Percentiles rank a stretch among this genome's conserved stretches.
Evolutionary conservation across 2,888 invertebrate species (phyloP).

Genomic region (Electrophaes corylata): DNA sequence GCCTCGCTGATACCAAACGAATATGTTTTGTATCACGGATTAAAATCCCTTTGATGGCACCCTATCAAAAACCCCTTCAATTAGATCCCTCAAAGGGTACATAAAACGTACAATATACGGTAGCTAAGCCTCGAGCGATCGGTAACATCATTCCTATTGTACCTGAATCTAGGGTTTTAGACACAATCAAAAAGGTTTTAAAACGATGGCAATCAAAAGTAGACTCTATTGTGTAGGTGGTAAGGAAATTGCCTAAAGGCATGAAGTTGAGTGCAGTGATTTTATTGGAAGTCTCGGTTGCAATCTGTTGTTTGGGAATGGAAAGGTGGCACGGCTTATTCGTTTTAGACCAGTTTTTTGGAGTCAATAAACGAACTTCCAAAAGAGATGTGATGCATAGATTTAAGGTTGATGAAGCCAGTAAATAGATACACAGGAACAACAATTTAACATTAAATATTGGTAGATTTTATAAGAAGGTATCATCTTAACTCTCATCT

Average conservation of each 20-base stretch:
- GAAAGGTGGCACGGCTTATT: slow-evolving; percentile 9
- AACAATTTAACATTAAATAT: no score
- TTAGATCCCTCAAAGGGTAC: slow-evolving; percentile 30
- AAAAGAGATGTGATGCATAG: neutral
- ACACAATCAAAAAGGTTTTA: slow-evolving; percentile 33
- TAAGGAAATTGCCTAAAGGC: slow-evolving; percentile 25
- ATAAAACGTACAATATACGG: slow-evolving; percentile 34
- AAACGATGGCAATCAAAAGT: slow-evolving; percentile 18
- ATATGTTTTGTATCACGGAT: slow-evolving; percentile 24
- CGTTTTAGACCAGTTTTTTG: slow-evolving; percentile 13
- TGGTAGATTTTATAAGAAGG: no score
- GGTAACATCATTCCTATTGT: slow-evolving; percentile 32
- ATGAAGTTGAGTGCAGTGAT: slow-evolving; percentile 34
- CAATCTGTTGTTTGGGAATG: slow-evolving; percentile 37
- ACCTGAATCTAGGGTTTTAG: slow-evolving; percentile 40
- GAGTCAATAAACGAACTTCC: neutral
- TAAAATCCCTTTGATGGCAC: slow-evolving; percentile 34
- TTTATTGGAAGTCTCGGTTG: slow-evolving; percentile 36
- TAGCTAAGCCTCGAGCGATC: slow-evolving; percentile 37
- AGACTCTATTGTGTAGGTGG: slow-evolving; percentile 17
- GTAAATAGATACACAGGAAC: no score
- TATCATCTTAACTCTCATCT: no score
- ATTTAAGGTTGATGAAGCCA: no score
- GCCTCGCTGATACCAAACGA: slow-evolving; percentile 7
- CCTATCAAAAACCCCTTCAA: slow-evolving; percentile 36